Evolutionary conservation across 2,888 invertebrate genomes (phyloP), one percentile per base, ranked within the genome.

Genomic region (Pilophorus perplexus): DNA sequence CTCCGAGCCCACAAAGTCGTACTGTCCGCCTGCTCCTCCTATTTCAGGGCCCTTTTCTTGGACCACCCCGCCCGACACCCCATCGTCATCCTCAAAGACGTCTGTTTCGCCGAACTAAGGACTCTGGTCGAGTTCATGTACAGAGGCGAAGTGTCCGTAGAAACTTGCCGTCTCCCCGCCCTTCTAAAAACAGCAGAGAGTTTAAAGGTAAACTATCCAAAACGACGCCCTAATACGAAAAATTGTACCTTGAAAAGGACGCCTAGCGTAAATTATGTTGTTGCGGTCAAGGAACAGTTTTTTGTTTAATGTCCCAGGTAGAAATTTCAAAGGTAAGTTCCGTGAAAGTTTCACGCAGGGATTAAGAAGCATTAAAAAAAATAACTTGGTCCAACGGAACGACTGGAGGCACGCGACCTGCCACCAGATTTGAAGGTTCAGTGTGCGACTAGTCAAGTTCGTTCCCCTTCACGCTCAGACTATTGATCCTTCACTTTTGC

Each of bases 111-210:
- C 77, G 93, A 93, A 81, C 83, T 93, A 77, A 85, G 91, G 79
- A 93, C 93, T 74, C 86, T 93, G 77, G 88, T 93, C 78, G 92
- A 93, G 84, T 93, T 93, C 86, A 93, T 93, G 93, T 93, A 93
- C 85, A 90, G 91, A 80, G 93, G 93, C 77, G 93, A 93, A 81
- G 93, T 93, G 75, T 92, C 92, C 87, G 91, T 93, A 77, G 90
- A 92, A 82, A 91, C 91, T 80, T 91, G 91, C 82, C 90, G 91
- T 82, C 84, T 93, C 78, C 90, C 90, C 78, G 89, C 91, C 74
- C 84, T 93, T 76, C 85, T 93, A 74, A 91, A 90, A 81, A 93
- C 92, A 76, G 93, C 93, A 75, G 92, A 93, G 81, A 92, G 91
- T 79, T 86, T 93, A 72, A 91, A 93, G 83, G 92, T 93, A 70